Evolutionary conservation across 2,888 invertebrate species (phyloP).

Genomic region (Orchesellides sinensis): DNA sequence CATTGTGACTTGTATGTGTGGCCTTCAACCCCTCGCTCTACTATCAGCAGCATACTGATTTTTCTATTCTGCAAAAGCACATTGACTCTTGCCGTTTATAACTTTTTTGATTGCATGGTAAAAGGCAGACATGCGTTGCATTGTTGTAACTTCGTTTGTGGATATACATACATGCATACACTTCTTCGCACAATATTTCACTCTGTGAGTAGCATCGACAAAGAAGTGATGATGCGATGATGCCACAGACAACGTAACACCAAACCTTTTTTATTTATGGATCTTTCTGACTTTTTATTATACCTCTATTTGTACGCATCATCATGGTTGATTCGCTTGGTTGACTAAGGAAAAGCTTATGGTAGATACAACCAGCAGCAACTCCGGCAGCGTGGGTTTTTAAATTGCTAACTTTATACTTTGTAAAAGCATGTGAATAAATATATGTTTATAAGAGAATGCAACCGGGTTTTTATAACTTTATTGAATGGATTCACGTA

Average conservation of each 20-base stretch:
- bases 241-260: constrained; percentile 28
- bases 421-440: background rate
- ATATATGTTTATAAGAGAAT: background rate
- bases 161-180: background rate
- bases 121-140: constrained; percentile 13
- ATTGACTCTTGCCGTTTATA: constrained; percentile 33
- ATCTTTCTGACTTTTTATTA: constrained; percentile 61
- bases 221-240: constrained; percentile 22
- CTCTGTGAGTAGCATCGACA: constrained; percentile 28
- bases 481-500: constrained; percentile 9
- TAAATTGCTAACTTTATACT: constrained; percentile 1
- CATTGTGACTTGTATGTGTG: constrained; percentile 28
- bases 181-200: constrained; percentile 22
- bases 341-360: constrained; percentile 58
- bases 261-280: constrained; percentile 61
- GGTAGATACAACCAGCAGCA: constrained; percentile 44
- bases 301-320: constrained; percentile 63
- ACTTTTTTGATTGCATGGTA: constrained; percentile 37
- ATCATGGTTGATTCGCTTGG: constrained; percentile 63
- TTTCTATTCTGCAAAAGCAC: constrained; percentile 6
- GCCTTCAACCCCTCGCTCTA: constrained; percentile 34
- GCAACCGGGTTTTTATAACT: constrained; percentile 31
- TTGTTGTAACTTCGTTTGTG: no score
- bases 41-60: background rate
- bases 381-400: no score